phyloP scores from a whole-genome alignment of 2,113 vertebrate genomes.

The Thamnaconus septentrionalis region DNA sequence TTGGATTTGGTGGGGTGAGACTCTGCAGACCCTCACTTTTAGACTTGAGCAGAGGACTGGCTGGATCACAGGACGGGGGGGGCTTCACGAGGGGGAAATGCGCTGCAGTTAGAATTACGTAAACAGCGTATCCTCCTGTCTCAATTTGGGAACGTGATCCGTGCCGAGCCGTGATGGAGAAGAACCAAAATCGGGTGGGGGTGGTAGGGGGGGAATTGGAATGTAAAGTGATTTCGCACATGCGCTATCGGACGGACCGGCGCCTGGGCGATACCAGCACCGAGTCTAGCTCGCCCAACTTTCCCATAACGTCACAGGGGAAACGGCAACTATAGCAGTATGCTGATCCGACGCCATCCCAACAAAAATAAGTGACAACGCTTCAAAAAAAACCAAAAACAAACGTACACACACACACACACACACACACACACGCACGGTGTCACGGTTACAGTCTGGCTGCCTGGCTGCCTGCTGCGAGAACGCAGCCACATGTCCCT shows the following conservation, averaged over 20 bases:
- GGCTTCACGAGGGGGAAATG: slow-evolving; percentile 6
- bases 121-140: slow-evolving; percentile 18
- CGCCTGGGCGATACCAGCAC: slow-evolving; percentile 13
- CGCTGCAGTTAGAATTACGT: slow-evolving; percentile 50
- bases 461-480: background rate
- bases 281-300: background rate
- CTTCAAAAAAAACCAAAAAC: no score
- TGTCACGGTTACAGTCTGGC: background rate
- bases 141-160: slow-evolving; percentile 12
- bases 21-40: slow-evolving; percentile 60
- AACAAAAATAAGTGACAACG: no score
- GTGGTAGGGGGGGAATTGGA: background rate
- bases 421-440: background rate
- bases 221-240: slow-evolving; percentile 5
- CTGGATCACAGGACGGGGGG: slow-evolving; percentile 14
- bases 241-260: background rate
- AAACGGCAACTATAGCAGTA: no score
- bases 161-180: background rate
- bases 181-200: no score
- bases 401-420: no score
- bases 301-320: slow-evolving; percentile 1
- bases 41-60: slow-evolving; percentile 70
- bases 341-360: no score
- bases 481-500: background rate
- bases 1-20: slow-evolving; percentile 51